Base-by-base conservation (phyloP, 2,888 invertebrate species). In the Drosophila cyrtoloma region DNA sequence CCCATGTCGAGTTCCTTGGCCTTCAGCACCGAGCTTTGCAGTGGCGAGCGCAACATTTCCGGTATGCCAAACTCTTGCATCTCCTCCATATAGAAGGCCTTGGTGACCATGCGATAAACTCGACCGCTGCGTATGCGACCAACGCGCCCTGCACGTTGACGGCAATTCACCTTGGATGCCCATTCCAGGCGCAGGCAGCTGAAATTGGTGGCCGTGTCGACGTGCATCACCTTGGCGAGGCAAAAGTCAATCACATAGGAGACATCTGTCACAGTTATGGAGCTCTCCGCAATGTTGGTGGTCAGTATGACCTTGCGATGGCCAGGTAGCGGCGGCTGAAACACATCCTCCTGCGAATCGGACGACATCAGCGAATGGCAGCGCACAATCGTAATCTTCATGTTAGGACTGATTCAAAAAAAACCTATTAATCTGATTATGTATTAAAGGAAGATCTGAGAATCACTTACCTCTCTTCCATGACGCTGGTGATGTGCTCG, bases 231-330 rank as follows among this genome's bases (percentile, higher is more conserved):
- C 94, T 98, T 99, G 71, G 97, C 97, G 72, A 99, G 94, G 93
- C 99, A 99, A 93, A 97, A 99, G 94, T 99, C 99, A 87, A 99
- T 96, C 57, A 99, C 98, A 93, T 97, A 98, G 93, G 96, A 96
- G 26, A 98, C 96, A 92, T 98, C 97, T 0, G 97, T 96, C 10
- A 98, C 97, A 0, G 98, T 98, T 81, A 98, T 96, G 58, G 98
- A 98, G 93, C 97, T 98, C 93, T 98, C 98, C 0, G 98, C 98
- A 79, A 98, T 97, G 93, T 98, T 98, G 10, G 98, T 98, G 1
- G 98, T 96, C 47, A 98, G 94, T 87, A 98, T 98, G 57, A 98
- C 95, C 93, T 99, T 98, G 71, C 98, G 95, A 77, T 81, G 84
- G 14, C 92, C 92, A 1, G 62, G 32, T 0, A 91, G 91, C 9